phyloP scores from a whole-genome alignment of 1,140 invertebrate genomes.

The Rhyacophila brunnea region DNA sequence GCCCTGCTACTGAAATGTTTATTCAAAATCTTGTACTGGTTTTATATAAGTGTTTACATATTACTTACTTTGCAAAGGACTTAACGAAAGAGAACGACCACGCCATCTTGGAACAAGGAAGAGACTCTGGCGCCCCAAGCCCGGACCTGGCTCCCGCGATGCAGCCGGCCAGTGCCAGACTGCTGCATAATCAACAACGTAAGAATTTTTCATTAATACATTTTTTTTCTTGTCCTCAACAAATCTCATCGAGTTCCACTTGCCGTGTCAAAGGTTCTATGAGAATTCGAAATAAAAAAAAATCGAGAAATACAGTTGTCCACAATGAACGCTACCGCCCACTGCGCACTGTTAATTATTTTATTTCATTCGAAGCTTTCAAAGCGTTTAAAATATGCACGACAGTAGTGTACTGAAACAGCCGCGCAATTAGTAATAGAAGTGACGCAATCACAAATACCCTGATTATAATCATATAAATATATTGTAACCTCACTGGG shows the following conservation, averaged over 20 bases:
- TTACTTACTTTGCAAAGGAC: too few species aligned
- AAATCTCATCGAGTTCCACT: not conserved
- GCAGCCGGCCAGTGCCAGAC: conserved; percentile 19
- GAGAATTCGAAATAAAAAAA: not conserved
- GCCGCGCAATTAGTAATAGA: too few species aligned
- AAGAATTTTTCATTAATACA: not conserved
- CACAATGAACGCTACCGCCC: not conserved
- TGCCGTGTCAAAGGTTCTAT: not conserved
- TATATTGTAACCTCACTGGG: too few species aligned
- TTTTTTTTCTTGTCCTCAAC: not conserved
- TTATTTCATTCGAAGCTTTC: not conserved
- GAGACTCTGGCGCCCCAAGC: conserved; percentile 2
- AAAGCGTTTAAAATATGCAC: too few species aligned
- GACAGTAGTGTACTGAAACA: too few species aligned
- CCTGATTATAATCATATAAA: too few species aligned
- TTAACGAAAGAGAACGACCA: too few species aligned
- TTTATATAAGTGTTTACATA: too few species aligned
- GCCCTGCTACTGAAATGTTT: too few species aligned
- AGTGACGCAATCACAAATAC: too few species aligned
- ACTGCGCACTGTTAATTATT: not conserved
- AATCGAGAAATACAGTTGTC: not conserved
- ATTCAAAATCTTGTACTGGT: too few species aligned
- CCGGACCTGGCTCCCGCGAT: conserved; percentile 11
- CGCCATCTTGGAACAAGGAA: too few species aligned
- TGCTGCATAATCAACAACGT: conserved; percentile 27